These are phyloP conservation scores for Centroberyx gerrardi DNA, from an alignment of 2,797 vertebrate species.

Conservation along the genomic window DNA sequence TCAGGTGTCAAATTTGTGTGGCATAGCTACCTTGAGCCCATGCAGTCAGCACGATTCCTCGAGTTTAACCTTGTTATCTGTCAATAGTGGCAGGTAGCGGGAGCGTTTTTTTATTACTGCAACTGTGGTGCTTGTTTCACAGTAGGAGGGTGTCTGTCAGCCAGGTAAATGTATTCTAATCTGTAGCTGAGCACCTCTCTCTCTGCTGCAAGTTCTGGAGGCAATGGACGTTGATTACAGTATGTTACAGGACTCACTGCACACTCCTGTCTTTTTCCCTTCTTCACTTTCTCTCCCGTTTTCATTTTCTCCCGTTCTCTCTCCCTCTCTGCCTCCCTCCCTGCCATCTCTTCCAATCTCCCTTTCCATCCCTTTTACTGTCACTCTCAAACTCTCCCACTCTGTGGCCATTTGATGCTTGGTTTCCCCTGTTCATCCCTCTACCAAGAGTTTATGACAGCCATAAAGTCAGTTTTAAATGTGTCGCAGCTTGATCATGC, in stretches of 20 bases:
- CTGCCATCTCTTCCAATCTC: constrained; percentile 42
- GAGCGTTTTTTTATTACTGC: constrained; percentile 70
- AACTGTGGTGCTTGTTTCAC: constrained; percentile 68
- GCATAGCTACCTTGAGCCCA: constrained; percentile 54
- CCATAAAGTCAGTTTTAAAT: constrained; percentile 69
- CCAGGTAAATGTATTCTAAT: constrained; percentile 73
- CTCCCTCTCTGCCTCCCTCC: not conserved
- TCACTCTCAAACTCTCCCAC: constrained; percentile 55
- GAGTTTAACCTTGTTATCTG: constrained; percentile 82
- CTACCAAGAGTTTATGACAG: constrained; percentile 65
- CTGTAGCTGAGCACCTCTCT: constrained; percentile 61
- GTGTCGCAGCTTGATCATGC: constrained; percentile 54
- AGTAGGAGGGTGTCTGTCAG: constrained; percentile 69
- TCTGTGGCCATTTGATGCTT: constrained; percentile 67
- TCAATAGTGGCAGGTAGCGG: constrained; percentile 71
- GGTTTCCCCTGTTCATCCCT: constrained; percentile 57
- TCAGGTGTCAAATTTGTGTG: constrained; percentile 79
- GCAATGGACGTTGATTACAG: constrained; percentile 63
- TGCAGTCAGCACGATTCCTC: constrained; percentile 71
- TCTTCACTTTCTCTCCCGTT: constrained; percentile 6
- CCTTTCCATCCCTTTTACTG: constrained; percentile 65
- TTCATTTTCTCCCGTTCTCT: not conserved
- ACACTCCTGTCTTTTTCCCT: constrained; percentile 19
- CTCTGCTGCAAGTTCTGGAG: constrained; percentile 44
- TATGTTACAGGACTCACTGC: constrained; percentile 48